A percentile compares a stretch with the other conserved stretches of the same genome.
Conservation (phyloP, 35 echinoderm and acorn worm genomes). For the Ophioderma brevispina region DNA sequence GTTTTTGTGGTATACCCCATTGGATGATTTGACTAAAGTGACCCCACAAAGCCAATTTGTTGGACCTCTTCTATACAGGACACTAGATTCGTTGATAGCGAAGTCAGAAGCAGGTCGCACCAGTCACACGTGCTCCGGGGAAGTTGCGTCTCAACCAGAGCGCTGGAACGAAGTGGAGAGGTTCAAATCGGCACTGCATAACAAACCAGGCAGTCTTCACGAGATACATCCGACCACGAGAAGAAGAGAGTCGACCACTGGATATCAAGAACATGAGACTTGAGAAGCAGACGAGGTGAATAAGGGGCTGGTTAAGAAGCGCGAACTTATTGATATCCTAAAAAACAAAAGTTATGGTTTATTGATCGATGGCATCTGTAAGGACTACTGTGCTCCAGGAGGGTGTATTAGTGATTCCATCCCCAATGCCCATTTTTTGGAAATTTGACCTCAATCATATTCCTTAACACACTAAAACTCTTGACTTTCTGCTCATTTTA, state of each 20-base stretch:
- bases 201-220: constrained; percentile 74
- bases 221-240: constrained; percentile 90
- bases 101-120: constrained; percentile 76
- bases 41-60: too few species aligned
- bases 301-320: constrained; percentile 96
- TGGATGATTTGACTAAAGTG: too few species aligned
- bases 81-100: constrained; percentile 84
- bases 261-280: constrained; percentile 83
- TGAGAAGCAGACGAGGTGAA: constrained; percentile 95
- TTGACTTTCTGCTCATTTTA: too few species aligned
- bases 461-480: too few species aligned
- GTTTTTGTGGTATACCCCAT: too few species aligned
- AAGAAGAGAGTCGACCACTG: constrained; percentile 86
- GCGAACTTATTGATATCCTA: constrained; percentile 97
- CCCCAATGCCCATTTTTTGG: too few species aligned
- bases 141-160: constrained; percentile 93
- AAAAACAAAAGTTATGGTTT: constrained; percentile 98
- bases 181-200: constrained; percentile 77
- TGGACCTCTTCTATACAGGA: constrained; percentile 73
- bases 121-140: constrained; percentile 79
- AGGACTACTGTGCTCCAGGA: too few species aligned
- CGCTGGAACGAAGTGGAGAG: constrained; percentile 93
- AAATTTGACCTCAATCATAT: too few species aligned
- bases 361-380: too few species aligned
- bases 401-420: too few species aligned